Conservation (phyloP, 2,113 vertebrate species). For the Aegithalos caudatus region DNA sequence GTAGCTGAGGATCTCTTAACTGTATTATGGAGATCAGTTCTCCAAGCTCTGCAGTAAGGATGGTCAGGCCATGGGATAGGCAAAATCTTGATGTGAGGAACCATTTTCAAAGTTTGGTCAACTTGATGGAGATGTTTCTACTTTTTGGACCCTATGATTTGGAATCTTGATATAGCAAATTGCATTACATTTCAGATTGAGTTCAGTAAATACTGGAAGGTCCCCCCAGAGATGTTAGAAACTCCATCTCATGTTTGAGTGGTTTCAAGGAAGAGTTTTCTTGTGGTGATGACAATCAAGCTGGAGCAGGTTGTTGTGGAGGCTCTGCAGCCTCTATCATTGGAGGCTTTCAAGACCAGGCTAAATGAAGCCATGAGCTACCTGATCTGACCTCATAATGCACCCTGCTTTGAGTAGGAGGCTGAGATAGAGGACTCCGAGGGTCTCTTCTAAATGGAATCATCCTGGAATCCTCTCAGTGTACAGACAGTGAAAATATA, state of each 20-base stretch:
- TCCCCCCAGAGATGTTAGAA: background rate
- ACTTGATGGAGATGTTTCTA: fast-evolving
- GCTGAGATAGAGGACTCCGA: background rate
- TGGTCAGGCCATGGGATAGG: background rate
- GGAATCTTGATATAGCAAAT: background rate
- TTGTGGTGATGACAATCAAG: background rate
- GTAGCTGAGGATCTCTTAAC: background rate
- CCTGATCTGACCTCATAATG: background rate
- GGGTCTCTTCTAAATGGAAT: background rate
- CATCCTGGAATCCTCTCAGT: background rate
- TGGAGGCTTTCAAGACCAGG: background rate
- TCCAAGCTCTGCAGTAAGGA: background rate
- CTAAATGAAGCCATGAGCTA: background rate
- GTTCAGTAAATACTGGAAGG: background rate
- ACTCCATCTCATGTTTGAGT: background rate
- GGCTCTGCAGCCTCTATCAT: background rate
- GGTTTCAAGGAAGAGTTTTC: background rate
- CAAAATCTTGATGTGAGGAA: background rate
- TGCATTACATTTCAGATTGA: background rate
- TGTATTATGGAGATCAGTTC: background rate
- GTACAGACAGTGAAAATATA: background rate
- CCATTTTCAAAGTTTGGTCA: background rate
- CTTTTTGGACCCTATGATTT: background rate
- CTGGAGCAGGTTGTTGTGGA: background rate
- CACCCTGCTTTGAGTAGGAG: background rate